These are phyloP conservation scores for Xanthia icteritia DNA, from an alignment of 2,888 invertebrate species.

Conservation along the genomic window DNA sequence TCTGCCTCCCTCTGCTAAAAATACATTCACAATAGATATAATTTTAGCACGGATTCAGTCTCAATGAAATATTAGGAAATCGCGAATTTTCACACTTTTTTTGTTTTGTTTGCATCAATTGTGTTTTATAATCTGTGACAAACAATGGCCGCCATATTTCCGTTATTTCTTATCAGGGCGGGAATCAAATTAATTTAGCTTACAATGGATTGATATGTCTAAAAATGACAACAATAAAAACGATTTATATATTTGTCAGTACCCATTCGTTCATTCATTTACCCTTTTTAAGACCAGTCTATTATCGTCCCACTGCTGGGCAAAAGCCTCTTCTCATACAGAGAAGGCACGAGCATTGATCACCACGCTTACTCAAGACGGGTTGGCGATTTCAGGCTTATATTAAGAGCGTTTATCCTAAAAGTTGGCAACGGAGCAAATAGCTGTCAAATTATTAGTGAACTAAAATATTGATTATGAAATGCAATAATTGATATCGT, in stretches of 20 bases:
- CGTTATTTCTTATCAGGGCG: conserved; percentile 24
- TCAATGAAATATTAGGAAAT: not conserved
- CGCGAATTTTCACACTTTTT: not conserved
- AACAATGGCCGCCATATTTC: conserved; percentile 35
- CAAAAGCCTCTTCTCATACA: too few species aligned
- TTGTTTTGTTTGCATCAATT: conserved; percentile 38
- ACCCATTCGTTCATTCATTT: not conserved
- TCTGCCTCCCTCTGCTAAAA: not conserved
- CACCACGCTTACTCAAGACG: too few species aligned
- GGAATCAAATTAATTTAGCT: conserved; percentile 51
- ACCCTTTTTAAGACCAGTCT: too few species aligned
- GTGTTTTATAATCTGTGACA: conserved; percentile 49
- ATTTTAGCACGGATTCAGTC: not conserved
- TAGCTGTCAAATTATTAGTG: too few species aligned
- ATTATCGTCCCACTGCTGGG: too few species aligned
- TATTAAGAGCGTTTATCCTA: too few species aligned
- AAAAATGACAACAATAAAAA: conserved; percentile 1
- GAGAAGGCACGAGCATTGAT: too few species aligned
- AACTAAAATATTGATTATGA: too few species aligned
- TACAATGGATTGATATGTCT: conserved; percentile 41
- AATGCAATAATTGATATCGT: too few species aligned
- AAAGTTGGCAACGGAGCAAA: too few species aligned
- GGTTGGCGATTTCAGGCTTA: too few species aligned
- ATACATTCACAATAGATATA: not conserved
- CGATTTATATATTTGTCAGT: not conserved